Evolutionary conservation across 2,113 vertebrate species (phyloP).

Genomic region (Ageneiosus marmoratus): DNA sequence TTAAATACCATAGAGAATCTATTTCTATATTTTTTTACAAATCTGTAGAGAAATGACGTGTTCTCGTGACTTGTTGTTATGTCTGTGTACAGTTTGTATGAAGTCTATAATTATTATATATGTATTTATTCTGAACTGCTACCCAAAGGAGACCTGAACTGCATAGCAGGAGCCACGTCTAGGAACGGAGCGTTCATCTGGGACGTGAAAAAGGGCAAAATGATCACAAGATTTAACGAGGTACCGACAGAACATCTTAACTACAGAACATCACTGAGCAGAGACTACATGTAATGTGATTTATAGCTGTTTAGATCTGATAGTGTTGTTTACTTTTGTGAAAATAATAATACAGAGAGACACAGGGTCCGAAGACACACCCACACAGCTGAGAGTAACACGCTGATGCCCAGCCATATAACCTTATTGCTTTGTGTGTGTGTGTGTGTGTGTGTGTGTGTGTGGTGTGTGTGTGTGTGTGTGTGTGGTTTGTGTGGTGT

Average conservation of each 20-base stretch:
- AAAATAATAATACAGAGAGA: background rate
- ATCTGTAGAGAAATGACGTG: no score
- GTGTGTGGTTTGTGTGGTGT: no score
- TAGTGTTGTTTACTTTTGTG: background rate
- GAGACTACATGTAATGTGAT: background rate
- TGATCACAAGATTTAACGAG: constrained; percentile 92
- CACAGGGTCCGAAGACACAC: background rate
- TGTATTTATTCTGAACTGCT: background rate
- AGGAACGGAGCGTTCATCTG: constrained; percentile 94
- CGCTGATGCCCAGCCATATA: background rate
- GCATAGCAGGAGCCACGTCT: constrained; percentile 93
- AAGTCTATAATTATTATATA: background rate
- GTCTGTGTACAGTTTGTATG: background rate
- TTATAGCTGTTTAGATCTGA: background rate
- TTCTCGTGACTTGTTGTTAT: no score
- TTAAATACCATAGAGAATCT: no score
- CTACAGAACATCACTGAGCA: no score
- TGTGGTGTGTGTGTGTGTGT: background rate
- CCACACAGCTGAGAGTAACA: background rate
- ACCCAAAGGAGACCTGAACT: constrained; percentile 88
- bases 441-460: background rate
- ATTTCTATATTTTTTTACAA: background rate
- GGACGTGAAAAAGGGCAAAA: constrained; percentile 91
- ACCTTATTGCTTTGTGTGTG: no score
- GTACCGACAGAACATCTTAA: constrained; percentile 65